Base-by-base conservation (phyloP, 2,888 invertebrate species). In the Doris montereyensis region DNA sequence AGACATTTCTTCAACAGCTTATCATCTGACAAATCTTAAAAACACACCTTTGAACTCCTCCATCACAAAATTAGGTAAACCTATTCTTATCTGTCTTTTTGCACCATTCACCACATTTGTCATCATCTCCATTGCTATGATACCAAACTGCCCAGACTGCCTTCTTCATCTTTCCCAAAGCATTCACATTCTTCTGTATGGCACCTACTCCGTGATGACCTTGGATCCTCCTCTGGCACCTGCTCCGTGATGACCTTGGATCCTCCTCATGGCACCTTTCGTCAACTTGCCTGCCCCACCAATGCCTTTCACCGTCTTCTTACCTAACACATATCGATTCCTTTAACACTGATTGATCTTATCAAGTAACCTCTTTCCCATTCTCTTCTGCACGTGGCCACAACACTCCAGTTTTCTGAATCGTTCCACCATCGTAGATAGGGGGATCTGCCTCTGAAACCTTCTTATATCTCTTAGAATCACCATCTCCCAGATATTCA, bases 341-440 rank as follows among this genome's bases (percentile, higher is more conserved):
- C 60, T n/a, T 32, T 77, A 74, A 34, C 41, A 21, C 13, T 65
- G 34, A 13, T 17, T n/a, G 1, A 77, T 60, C 13, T 70, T 60
- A 28, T 80, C 35, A 41, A 26, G 4, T 0, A 77, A 24, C 28
- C 72, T 73, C 8, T 67, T 68, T 0, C 74, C 73, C 77, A 77
- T 74, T 21, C 77, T 34, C 35, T 77, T 80, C 32, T 77, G 70
- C 0, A 73, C 74, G 60, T 80, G 77, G 21, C 80, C 80, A 52
- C 80, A 77, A n/a, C 77, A 74, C 34, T 80, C 80, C 8, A 65
- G 57, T 30, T 77, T 78, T 72, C n/a, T n/a, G n/a, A n/a, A n/a
- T n/a, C n/a, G n/a, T n/a, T n/a, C n/a, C n/a, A n/a, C n/a, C n/a
- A n/a, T n/a, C n/a, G n/a, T n/a, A n/a, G n/a, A n/a, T n/a, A n/a